Conservation (phyloP, 1,140 invertebrate genomes). For the Plutomurus gul region DNA sequence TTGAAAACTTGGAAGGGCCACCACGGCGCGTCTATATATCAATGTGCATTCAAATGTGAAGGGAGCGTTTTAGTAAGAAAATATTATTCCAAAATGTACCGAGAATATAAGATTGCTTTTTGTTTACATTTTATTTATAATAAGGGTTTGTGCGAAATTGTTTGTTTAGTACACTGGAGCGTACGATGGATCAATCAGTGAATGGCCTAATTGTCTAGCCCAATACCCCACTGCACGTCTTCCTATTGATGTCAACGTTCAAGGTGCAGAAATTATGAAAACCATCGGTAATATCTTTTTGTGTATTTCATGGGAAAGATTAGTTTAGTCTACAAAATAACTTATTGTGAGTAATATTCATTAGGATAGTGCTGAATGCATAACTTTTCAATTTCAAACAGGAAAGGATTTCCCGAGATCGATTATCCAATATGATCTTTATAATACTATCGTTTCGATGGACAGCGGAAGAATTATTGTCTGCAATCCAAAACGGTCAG, state of each 20-base stretch:
- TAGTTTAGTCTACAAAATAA: neutral
- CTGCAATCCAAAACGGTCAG: neutral
- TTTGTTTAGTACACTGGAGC: conserved; percentile 1
- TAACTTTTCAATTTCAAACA: neutral
- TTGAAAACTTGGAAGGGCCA: conserved; percentile 20
- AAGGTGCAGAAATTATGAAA: neutral
- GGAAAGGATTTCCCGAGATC: neutral
- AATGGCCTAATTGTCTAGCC: neutral
- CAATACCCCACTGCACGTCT: neutral
- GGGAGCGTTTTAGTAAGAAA: neutral
- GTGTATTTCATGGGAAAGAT: neutral
- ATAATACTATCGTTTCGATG: neutral
- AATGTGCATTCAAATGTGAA: neutral
- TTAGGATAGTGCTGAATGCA: neutral
- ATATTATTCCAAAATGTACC: too few species aligned
- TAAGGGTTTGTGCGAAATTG: neutral
- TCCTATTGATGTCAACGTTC: neutral
- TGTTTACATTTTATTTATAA: neutral
- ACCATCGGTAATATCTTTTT: neutral
- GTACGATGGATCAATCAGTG: neutral
- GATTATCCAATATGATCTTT: conserved; percentile 3
- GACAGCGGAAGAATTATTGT: conserved; percentile 10
- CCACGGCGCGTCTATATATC: conserved; percentile 2
- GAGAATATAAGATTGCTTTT: too few species aligned
- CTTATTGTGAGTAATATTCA: neutral